phyloP scores from a whole-genome alignment of 2,888 invertebrate genomes.

The Tridacna gigas region DNA sequence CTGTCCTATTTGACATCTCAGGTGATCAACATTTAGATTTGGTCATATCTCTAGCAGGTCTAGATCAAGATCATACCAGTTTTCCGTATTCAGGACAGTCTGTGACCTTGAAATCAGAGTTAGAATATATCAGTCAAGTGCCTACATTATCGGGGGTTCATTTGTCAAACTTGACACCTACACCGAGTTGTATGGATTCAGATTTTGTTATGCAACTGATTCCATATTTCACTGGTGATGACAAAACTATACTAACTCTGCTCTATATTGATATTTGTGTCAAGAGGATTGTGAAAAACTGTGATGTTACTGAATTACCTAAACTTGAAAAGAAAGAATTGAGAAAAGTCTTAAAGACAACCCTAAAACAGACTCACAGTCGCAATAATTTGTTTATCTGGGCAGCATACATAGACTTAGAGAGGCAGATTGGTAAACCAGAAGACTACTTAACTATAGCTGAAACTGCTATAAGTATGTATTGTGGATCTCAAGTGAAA shows the following conservation, averaged over 20 bases:
- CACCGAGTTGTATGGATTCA: neutral
- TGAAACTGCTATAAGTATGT: conserved; percentile 77
- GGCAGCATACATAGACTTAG: conserved; percentile 80
- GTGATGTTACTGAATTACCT: conserved; percentile 18
- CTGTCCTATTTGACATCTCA: conserved; percentile 73
- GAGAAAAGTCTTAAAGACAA: conserved; percentile 79
- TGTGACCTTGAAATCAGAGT: neutral
- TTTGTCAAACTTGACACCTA: neutral
- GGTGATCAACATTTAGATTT: conserved; percentile 41
- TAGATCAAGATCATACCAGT: neutral
- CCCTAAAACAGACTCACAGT: conserved; percentile 81
- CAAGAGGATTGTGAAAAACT: conserved; percentile 30
- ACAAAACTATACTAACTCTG: conserved; percentile 68
- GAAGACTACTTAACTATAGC: conserved; percentile 80
- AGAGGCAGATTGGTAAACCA: conserved; percentile 74
- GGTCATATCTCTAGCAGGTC: conserved; percentile 30
- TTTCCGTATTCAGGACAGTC: neutral
- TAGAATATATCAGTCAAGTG: conserved; percentile 15
- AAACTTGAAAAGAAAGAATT: conserved; percentile 75
- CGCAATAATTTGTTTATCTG: conserved; percentile 83
- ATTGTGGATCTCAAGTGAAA: conserved; percentile 55
- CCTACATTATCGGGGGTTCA: neutral
- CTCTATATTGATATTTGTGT: conserved; percentile 31
- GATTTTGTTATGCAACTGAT: conserved; percentile 25
- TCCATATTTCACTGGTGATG: conserved; percentile 56